These are phyloP conservation scores for Pteropus alecto DNA, from an alignment of 2,113 vertebrate genomes.

Conservation along the genomic window DNA sequence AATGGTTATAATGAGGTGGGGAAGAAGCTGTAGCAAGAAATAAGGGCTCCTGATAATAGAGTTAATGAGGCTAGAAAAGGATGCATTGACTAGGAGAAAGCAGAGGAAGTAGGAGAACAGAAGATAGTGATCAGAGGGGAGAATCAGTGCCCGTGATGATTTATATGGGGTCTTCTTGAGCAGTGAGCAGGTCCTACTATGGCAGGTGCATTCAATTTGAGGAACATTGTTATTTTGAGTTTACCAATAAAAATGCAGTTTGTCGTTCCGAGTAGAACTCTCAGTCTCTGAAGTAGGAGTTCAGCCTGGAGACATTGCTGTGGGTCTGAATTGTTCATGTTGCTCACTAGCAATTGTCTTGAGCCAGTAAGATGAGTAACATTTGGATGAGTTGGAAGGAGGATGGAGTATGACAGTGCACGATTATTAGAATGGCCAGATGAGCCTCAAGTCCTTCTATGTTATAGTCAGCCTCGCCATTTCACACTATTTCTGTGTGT, in stretches of 20 bases:
- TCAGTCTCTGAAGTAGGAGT: background rate
- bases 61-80: background rate
- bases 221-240: background rate
- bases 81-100: background rate
- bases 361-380: background rate
- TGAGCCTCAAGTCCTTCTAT: background rate
- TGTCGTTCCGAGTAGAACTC: background rate
- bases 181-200: background rate
- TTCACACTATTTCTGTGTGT: background rate
- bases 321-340: background rate
- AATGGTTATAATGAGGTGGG: background rate
- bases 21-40: background rate
- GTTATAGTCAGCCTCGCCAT: background rate
- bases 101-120: background rate
- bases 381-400: background rate
- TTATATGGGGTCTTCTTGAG: background rate
- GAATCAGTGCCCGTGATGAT: background rate
- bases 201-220: background rate
- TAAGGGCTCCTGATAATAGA: background rate
- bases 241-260: constrained; percentile 12
- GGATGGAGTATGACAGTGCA: background rate
- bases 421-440: background rate
- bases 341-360: background rate
- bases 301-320: background rate
- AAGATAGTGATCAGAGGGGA: background rate